These are phyloP conservation scores for Oryzias melastigma DNA, from an alignment of 2,113 vertebrate species.

Conservation along the genomic window DNA sequence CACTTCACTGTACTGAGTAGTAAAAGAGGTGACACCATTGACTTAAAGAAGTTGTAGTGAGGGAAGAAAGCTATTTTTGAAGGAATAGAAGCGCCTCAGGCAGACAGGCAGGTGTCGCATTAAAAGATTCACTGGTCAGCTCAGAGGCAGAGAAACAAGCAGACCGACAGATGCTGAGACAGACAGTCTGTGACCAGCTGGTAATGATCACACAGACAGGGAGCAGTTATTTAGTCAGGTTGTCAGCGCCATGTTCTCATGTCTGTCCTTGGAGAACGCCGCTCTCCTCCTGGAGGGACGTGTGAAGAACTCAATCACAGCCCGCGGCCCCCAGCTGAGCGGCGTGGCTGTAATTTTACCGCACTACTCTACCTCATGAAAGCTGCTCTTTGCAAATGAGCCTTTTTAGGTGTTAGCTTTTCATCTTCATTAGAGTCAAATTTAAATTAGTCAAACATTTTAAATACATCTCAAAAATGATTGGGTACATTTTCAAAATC, in stretches of 20 bases:
- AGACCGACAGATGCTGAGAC: constrained; percentile 13
- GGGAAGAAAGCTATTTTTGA: not conserved
- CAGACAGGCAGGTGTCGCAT: constrained; percentile 1
- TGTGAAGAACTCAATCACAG: constrained; percentile 72
- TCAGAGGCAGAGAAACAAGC: not conserved
- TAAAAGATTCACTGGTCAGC: constrained; percentile 4
- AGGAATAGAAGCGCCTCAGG: not conserved
- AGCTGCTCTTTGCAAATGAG: constrained; percentile 6
- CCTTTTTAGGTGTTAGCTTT: constrained; percentile 5
- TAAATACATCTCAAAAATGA: too few relatives aligned
- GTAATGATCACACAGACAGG: constrained; percentile 27
- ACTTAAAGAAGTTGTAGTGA: not conserved
- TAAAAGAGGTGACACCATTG: not conserved
- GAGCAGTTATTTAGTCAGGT: constrained; percentile 46
- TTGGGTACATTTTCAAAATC: too few relatives aligned
- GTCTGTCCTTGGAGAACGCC: constrained; percentile 49
- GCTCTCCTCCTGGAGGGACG: constrained; percentile 42
- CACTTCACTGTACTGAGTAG: not conserved
- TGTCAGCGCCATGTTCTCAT: constrained; percentile 55
- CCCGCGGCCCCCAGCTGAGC: constrained; percentile 50
- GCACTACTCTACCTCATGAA: constrained; percentile 39
- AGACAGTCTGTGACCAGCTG: constrained; percentile 42
- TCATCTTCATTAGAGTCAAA: not conserved
- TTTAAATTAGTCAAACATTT: too few relatives aligned
- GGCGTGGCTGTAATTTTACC: constrained; percentile 65